phyloP scores from a whole-genome alignment of 2,888 invertebrate species.

The Deroplatys truncata region DNA sequence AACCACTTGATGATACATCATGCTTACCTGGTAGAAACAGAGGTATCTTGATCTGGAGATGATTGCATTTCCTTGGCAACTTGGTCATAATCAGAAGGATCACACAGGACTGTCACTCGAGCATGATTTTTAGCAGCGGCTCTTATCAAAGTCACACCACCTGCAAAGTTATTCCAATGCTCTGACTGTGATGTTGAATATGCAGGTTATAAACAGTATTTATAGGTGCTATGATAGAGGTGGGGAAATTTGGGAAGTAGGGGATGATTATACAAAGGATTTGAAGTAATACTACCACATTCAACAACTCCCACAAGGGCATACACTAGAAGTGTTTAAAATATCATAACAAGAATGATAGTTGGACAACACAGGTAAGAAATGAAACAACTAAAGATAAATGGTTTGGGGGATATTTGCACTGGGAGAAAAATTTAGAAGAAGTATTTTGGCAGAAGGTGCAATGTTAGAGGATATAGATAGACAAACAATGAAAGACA shows the following conservation, averaged over 20 bases:
- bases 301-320: not conserved
- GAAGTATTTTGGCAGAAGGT: not conserved
- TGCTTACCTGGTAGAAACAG: constrained; percentile 62
- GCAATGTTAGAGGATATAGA: too few relatives aligned
- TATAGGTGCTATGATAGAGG: not conserved
- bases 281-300: not conserved
- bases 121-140: constrained; percentile 97
- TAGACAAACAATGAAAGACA: too few relatives aligned
- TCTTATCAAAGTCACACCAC: constrained; percentile 87
- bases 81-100: constrained; percentile 79
- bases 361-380: not conserved
- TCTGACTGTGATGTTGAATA: not conserved
- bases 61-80: constrained; percentile 68
- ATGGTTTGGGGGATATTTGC: too few relatives aligned
- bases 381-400: not conserved
- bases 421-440: not conserved
- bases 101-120: constrained; percentile 90
- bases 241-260: not conserved
- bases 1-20: not conserved
- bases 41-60: constrained; percentile 63
- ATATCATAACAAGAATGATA: not conserved
- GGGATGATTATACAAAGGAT: not conserved
- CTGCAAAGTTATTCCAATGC: constrained; percentile 36
- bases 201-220: too few relatives aligned
- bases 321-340: not conserved